These are phyloP conservation scores for Orchesella flavescens DNA, from an alignment of 2,888 invertebrate genomes.

Conservation along the genomic window DNA sequence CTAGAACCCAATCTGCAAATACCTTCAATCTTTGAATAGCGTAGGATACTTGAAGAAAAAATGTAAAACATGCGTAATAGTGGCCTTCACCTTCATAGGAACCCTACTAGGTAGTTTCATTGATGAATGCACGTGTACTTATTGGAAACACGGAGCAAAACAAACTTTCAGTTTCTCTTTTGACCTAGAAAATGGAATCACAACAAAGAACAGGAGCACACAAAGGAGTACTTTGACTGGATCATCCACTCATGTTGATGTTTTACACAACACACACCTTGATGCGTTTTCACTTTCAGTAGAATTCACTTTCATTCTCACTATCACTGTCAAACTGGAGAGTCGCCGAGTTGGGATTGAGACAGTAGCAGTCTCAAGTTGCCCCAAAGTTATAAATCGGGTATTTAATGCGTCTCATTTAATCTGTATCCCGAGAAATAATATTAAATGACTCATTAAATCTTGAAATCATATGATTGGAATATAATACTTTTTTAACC, in stretches of 20 bases:
- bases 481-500: too few species aligned
- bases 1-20: too few species aligned
- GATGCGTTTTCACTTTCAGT: slow-evolving; percentile 7
- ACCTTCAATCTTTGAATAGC: too few species aligned
- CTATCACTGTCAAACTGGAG: neutral
- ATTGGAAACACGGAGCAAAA: neutral
- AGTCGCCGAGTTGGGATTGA: too few species aligned
- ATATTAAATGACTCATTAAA: too few species aligned
- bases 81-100: slow-evolving; percentile 19
- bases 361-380: too few species aligned
- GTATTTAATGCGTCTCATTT: too few species aligned
- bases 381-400: too few species aligned
- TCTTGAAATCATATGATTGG: too few species aligned
- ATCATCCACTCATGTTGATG: neutral
- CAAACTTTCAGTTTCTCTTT: slow-evolving; percentile 27
- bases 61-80: too few species aligned
- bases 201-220: neutral
- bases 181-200: slow-evolving; percentile 28
- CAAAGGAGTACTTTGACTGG: neutral
- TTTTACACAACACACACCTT: neutral
- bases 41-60: too few species aligned
- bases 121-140: neutral
- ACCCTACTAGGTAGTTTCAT: neutral
- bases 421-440: too few species aligned
- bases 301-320: neutral